Conservation (phyloP, 2,113 vertebrate genomes). For the Cyanistes caeruleus region DNA sequence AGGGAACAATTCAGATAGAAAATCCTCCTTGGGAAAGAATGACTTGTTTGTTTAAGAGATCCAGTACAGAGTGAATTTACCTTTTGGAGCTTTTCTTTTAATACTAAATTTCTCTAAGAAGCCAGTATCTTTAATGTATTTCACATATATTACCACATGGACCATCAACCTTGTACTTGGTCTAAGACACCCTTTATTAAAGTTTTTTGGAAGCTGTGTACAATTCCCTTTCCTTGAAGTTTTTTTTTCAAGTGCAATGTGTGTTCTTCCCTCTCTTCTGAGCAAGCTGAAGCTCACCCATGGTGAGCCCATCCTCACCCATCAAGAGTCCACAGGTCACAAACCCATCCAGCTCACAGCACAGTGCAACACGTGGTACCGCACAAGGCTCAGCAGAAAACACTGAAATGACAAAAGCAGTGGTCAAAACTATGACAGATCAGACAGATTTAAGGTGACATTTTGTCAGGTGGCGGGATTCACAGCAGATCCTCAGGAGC, state of each 20-base stretch:
- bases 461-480: background rate
- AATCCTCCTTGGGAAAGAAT: conserved; percentile 36
- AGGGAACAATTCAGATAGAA: conserved; percentile 35
- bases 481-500: background rate
- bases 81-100: background rate
- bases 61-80: background rate
- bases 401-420: background rate
- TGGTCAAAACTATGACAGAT: background rate
- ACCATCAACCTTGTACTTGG: background rate
- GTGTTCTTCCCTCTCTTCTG: background rate
- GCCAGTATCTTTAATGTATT: background rate
- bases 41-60: conserved; percentile 25
- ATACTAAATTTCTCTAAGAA: background rate
- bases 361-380: accelerated
- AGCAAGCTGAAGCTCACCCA: background rate
- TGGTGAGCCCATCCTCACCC: background rate
- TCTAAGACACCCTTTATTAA: background rate
- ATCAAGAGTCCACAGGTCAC: background rate
- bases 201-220: background rate
- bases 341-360: background rate
- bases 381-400: background rate
- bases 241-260: background rate
- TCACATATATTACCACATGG: background rate
- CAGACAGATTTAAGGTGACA: background rate
- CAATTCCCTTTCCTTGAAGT: background rate